A percentile compares a stretch with the other conserved stretches of the same genome.
Evolutionary conservation across 2,113 vertebrate species (phyloP).

Genomic region (Grallaria varia): DNA sequence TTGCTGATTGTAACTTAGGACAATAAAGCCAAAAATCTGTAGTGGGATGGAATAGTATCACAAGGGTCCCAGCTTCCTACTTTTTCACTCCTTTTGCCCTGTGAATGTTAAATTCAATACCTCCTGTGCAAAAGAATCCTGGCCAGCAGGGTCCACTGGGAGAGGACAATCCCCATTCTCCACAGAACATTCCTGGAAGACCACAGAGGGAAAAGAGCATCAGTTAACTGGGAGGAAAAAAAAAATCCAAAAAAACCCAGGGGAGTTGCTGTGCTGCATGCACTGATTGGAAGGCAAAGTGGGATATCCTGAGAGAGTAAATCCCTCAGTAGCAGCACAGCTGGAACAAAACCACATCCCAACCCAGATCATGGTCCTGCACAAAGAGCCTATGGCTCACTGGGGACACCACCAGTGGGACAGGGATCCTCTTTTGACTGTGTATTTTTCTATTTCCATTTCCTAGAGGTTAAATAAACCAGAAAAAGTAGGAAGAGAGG

Average conservation of each 20-base stretch:
- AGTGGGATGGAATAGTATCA: not conserved
- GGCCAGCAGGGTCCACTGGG: constrained; percentile 80
- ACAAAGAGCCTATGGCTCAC: not conserved
- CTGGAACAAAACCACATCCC: not conserved
- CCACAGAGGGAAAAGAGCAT: not conserved
- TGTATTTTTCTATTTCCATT: not conserved
- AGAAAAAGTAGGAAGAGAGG: not conserved
- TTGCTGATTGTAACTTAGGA: not conserved
- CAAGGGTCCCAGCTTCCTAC: not conserved
- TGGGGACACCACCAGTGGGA: not conserved
- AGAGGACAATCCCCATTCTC: constrained; percentile 80
- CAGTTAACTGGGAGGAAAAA: not conserved
- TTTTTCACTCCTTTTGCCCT: not conserved
- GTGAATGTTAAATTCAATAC: constrained; percentile 6
- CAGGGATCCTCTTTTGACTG: not conserved
- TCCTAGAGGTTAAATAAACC: not conserved
- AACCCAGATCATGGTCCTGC: not conserved
- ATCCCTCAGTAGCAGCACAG: not conserved
- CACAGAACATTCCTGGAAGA: constrained; percentile 80
- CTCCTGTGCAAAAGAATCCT: constrained; percentile 82
- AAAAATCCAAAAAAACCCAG: not conserved
- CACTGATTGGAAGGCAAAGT: not conserved
- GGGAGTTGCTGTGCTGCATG: not conserved
- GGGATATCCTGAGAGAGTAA: not conserved
- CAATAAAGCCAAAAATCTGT: not conserved